Evolutionary conservation across 2,888 invertebrate species (phyloP), one percentile per base, ranked within the genome.

Genomic region (Aporophyla nigra): DNA sequence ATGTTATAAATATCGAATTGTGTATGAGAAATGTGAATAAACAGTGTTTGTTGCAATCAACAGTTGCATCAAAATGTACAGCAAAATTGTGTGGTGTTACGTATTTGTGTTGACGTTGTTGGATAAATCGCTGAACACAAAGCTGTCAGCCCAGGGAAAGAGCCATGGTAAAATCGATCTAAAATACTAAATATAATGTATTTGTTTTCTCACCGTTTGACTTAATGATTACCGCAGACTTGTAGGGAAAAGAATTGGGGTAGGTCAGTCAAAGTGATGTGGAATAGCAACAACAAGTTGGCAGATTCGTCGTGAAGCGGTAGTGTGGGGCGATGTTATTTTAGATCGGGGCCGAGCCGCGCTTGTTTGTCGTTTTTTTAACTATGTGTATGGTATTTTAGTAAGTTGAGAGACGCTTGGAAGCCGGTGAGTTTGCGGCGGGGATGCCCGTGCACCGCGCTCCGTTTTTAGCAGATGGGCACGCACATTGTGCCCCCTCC

Each of bases 81-180:
- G 95, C 90, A 96, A 96, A 94, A 95, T 96, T 92, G 95, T 97
- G 95, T 97, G 97, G 97, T 97, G 97, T 97, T 97, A 97, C 95
- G 95, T 98, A 94, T 97, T 98, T 96, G 93, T 97, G 93, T 96
- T 98, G 95, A 97, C 97, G 91, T 96, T 98, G 93, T 95, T 98
- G 93, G 97, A 97, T 96, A 97, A 97, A 93, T 97, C 98, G 87
- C 97, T 97, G 90, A 97, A 97, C 94, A 98, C 97, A 86, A 97
- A 97, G 94, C 97, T 98, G 95, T 97, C 98, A 95, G 97, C 97
- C 90, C 97, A 98, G 95, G 98, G 98, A 95, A 97, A 97, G 95
- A 97, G 97, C 96, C 98, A 98, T 97, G 98, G 98, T 98, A 97
- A 97, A 94, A 96, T 96, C 95, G 94, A 96, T 96, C 93, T 91